Conservation (phyloP, 2,888 invertebrate species). For the Phorcus lineatus region DNA sequence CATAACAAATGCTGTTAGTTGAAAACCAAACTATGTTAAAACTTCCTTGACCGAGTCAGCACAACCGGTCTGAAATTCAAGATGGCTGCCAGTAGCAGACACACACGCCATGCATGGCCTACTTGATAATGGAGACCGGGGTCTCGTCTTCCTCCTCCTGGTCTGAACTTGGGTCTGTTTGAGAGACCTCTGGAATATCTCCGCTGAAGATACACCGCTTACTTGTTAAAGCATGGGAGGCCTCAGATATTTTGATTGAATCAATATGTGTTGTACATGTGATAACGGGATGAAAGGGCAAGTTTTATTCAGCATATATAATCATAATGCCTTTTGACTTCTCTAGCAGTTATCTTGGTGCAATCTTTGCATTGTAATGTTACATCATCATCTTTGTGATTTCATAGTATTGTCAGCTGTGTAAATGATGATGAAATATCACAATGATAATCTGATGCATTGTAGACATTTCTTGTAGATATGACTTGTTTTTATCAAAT, state of each 20-base stretch:
- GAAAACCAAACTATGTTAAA: neutral
- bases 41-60: neutral
- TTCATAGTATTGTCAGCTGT: too few species aligned
- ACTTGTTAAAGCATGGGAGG: neutral
- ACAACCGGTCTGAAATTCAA: neutral
- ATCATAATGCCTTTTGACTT: too few species aligned
- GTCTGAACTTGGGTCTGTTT: conserved; percentile 6
- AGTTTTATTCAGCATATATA: too few species aligned
- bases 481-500: too few species aligned
- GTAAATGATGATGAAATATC: too few species aligned
- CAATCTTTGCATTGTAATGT: too few species aligned
- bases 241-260: neutral
- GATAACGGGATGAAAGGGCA: too few species aligned
- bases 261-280: too few species aligned
- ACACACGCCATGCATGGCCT: conserved; percentile 1
- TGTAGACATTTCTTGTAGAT: too few species aligned
- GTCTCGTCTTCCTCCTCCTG: conserved; percentile 22
- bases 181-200: neutral
- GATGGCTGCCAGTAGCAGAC: neutral
- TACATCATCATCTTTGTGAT: too few species aligned
- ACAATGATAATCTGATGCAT: too few species aligned
- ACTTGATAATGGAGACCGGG: conserved; percentile 8
- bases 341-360: too few species aligned
- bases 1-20: neutral
- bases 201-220: neutral